phyloP scores from a whole-genome alignment of 2,888 invertebrate genomes.

The Xestia ashworthii region DNA sequence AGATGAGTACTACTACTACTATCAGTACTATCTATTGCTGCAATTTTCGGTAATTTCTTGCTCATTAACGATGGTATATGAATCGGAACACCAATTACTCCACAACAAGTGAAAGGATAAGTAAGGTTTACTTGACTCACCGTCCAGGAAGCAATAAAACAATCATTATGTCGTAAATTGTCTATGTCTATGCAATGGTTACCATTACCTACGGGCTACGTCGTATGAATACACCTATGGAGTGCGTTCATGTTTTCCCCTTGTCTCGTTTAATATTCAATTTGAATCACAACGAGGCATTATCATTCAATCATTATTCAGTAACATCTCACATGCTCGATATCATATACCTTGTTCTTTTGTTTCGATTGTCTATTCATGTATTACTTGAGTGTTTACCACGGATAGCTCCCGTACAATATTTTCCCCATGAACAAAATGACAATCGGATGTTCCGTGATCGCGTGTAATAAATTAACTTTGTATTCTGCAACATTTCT shows the following conservation, averaged over 20 bases:
- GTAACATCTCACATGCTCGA: constrained; percentile 81
- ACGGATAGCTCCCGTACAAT: constrained; percentile 53
- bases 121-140: constrained; percentile 49
- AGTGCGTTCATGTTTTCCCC: constrained; percentile 75
- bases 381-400: constrained; percentile 50
- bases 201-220: too few relatives aligned
- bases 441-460: constrained; percentile 53
- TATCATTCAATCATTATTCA: constrained; percentile 84
- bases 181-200: constrained; percentile 58
- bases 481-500: constrained; percentile 40
- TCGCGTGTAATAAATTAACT: constrained; percentile 37
- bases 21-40: background rate
- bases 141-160: constrained; percentile 66
- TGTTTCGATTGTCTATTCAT: constrained; percentile 77
- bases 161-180: constrained; percentile 63
- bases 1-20: background rate
- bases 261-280: constrained; percentile 80
- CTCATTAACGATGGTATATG: constrained; percentile 33
- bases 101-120: constrained; percentile 61
- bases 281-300: constrained; percentile 80
- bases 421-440: constrained; percentile 52
- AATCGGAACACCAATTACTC: constrained; percentile 48
- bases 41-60: constrained; percentile 17
- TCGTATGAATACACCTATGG: constrained; percentile 60
- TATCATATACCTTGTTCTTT: constrained; percentile 77